Evolutionary conservation across 2,797 vertebrate species (phyloP).

Genomic region (Chloroceryle inda): DNA sequence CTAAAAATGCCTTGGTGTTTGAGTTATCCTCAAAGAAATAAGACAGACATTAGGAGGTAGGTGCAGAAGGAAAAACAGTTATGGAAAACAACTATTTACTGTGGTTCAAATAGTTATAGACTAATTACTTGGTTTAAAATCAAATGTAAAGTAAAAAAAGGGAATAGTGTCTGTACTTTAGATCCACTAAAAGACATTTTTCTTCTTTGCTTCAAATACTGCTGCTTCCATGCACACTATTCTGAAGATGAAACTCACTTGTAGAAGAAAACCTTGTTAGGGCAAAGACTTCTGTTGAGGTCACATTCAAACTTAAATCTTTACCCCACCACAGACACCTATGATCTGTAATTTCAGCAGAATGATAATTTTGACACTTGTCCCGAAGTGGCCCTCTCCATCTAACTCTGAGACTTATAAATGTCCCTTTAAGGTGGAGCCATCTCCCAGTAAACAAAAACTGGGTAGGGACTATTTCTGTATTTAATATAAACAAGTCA

Average conservation of each 20-base stretch:
- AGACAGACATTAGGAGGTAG: not conserved
- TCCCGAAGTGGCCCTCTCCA: not conserved
- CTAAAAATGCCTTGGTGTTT: not conserved
- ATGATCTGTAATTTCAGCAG: not conserved
- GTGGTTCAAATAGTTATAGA: not conserved
- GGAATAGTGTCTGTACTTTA: not conserved
- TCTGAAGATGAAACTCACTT: not conserved
- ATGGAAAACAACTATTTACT: not conserved
- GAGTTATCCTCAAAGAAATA: not conserved
- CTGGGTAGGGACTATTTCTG: not conserved
- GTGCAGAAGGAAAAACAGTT: not conserved
- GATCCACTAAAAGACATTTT: not conserved
- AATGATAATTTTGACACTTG: not conserved
- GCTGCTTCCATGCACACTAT: not conserved
- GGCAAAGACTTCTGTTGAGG: not conserved
- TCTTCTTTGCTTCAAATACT: not conserved
- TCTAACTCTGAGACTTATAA: not conserved
- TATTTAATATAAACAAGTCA: not conserved
- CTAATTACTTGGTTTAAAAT: not conserved
- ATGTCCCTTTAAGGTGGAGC: not conserved
- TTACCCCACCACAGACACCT: not conserved
- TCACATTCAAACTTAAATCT: not conserved
- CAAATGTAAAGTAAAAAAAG: not conserved
- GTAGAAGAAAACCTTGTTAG: not conserved
- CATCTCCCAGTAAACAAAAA: not conserved